Evolutionary conservation across 2,113 vertebrate species (phyloP).

Genomic region (Ceyx cyanopectus): DNA sequence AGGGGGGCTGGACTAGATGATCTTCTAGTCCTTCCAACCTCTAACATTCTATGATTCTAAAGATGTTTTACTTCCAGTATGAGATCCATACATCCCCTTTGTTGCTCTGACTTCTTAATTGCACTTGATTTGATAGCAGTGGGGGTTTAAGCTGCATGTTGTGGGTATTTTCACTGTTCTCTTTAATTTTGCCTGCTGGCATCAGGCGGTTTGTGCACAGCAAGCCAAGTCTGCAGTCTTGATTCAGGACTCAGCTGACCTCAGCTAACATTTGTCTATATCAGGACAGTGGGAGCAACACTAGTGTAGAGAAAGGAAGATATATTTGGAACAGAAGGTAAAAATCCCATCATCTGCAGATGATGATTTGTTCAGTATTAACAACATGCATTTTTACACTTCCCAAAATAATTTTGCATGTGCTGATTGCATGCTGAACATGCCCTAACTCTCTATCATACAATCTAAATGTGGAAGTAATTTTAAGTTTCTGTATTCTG

Average conservation of each 20-base stretch:
- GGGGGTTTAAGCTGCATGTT: not conserved
- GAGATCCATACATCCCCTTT: not conserved
- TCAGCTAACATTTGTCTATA: not conserved
- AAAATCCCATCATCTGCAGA: not conserved
- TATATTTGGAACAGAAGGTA: slow-evolving; percentile 1
- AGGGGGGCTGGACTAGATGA: no score
- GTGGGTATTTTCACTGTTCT: not conserved
- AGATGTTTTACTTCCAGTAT: not conserved
- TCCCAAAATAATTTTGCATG: not conserved
- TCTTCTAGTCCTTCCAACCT: no score
- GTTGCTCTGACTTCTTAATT: slow-evolving; percentile 35
- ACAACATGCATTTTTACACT: not conserved
- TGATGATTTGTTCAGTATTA: slow-evolving; percentile 5
- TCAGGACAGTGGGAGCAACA: not conserved
- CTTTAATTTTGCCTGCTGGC: slow-evolving; percentile 21
- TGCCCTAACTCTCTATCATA: not conserved
- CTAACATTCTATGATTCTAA: not conserved
- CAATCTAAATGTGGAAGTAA: slow-evolving; percentile 5
- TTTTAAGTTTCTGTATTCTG: slow-evolving; percentile 17
- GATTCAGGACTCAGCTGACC: slow-evolving; percentile 4
- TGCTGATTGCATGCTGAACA: not conserved
- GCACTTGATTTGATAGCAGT: slow-evolving; percentile 29
- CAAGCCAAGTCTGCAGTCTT: not conserved
- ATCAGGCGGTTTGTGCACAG: not conserved
- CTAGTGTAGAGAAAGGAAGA: not conserved